A percentile compares a stretch with the other conserved stretches of the same genome.
phyloP scores from a whole-genome alignment of 2,113 vertebrate genomes.

The Sus scrofa region DNA sequence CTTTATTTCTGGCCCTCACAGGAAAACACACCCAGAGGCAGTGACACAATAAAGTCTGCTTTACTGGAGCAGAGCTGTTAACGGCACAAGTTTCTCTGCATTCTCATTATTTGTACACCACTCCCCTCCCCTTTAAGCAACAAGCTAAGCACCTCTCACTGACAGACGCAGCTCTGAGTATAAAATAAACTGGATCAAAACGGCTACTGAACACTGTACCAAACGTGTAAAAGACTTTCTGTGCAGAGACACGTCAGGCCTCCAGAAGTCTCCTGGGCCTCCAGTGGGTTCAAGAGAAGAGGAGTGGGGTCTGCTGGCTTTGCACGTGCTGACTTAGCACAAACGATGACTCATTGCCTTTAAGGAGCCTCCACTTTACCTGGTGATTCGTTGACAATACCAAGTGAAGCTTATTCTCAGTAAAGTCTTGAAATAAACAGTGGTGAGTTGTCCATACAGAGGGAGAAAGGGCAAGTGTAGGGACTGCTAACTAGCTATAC shows the following conservation, averaged over 20 bases:
- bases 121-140: slow-evolving; percentile 62
- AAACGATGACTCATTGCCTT: background rate
- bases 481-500: background rate
- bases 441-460: background rate
- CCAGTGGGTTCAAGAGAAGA: background rate
- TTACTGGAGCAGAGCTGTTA: slow-evolving; percentile 61
- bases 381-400: background rate
- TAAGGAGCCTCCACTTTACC: background rate
- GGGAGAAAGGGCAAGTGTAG: background rate
- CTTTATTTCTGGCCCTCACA: slow-evolving; percentile 76
- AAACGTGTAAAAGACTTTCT: background rate
- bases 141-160: slow-evolving; percentile 62
- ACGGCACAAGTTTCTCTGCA: slow-evolving; percentile 37
- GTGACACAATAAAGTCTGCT: slow-evolving; percentile 64
- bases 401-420: background rate
- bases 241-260: background rate
- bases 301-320: background rate
- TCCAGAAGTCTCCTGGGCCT: background rate
- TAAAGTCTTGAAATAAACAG: background rate
- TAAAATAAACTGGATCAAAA: slow-evolving; percentile 67
- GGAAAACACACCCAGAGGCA: slow-evolving; percentile 78
- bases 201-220: background rate
- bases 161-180: slow-evolving; percentile 46
- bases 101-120: slow-evolving; percentile 66
- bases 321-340: background rate